Conservation (phyloP, 1,140 invertebrate species). For the Temnothorax nylanderi region DNA sequence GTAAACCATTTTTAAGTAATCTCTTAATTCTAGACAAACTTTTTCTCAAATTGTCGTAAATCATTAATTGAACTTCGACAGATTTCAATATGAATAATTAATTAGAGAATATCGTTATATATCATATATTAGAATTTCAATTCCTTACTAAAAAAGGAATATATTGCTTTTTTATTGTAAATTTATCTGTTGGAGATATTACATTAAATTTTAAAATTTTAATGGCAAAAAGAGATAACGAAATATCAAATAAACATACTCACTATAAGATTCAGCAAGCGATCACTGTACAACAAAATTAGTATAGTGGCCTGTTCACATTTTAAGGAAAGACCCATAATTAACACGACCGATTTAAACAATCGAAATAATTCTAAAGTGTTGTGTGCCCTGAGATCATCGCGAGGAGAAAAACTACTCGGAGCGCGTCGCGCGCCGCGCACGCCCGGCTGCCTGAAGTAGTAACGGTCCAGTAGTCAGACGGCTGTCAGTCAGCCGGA, state of each 20-base stretch:
- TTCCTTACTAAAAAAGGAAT: neutral
- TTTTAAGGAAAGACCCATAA: neutral
- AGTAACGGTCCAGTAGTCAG: constrained; percentile 37
- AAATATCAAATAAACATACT: neutral
- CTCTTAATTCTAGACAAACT: neutral
- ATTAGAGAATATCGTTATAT: neutral
- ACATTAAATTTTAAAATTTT: neutral
- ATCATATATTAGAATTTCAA: neutral
- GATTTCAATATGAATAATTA: neutral
- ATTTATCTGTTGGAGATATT: neutral
- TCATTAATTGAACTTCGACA: neutral
- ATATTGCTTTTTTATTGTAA: neutral
- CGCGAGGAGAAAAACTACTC: constrained; percentile 18
- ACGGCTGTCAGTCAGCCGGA: constrained; percentile 62
- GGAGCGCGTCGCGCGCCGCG: constrained; percentile 54
- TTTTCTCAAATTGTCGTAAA: neutral
- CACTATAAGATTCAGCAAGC: neutral
- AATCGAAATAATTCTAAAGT: neutral
- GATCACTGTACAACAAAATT: neutral
- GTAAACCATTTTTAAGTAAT: neutral
- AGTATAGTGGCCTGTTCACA: neutral
- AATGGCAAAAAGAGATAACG: neutral
- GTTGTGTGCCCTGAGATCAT: neutral
- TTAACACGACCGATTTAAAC: neutral
- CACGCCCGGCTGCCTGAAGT: constrained; percentile 34